Base-by-base conservation (phyloP, 2,888 invertebrate genomes). In the Melieria crassipennis region DNA sequence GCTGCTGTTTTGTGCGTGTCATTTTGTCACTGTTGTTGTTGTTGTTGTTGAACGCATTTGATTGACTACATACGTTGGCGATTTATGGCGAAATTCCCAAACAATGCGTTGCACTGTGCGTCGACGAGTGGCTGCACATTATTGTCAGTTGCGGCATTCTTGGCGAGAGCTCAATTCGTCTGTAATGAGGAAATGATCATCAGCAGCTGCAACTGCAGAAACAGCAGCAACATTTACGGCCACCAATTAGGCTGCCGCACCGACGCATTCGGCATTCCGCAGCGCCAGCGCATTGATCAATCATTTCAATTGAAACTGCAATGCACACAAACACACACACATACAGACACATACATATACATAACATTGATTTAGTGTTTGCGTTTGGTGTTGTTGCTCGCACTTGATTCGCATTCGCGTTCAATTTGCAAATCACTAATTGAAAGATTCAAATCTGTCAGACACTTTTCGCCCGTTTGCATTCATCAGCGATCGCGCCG, bases 371-470 rank as follows among this genome's bases (percentile, higher is more conserved):
- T 57, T 56, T 45, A 46, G 30, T 11, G 1, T 46, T 50, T 65
- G 16, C 30, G 63, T 66, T 9, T 64, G 1, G 4, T n/a, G 42
- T 45, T 46, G 42, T 65, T 48, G 11, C n/a, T n/a, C 11, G n/a
- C 45, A 50, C 57, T 65, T 57, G 68, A 57, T 68, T 65, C 64
- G 48, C 71, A 72, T 65, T 64, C 75, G 71, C 69, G 72, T 73
- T 73, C 71, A 71, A 62, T 75, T 75, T 70, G 69, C 71, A 77
- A 77, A 79, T 78, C 78, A 78, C 81, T 83, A 82, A 82, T 82
- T 82, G 82, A 83, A 82, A 83, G 82, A 82, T 82, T 79, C 78
- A 81, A 83, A 83, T 83, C 82, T 30, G 30, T 30, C 30, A 30
- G 30, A 30, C 30, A 30, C 30, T 30, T 30, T 30, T 67, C 10